phyloP scores from a whole-genome alignment of 2,888 invertebrate genomes.

The Drosophila ezoana region DNA sequence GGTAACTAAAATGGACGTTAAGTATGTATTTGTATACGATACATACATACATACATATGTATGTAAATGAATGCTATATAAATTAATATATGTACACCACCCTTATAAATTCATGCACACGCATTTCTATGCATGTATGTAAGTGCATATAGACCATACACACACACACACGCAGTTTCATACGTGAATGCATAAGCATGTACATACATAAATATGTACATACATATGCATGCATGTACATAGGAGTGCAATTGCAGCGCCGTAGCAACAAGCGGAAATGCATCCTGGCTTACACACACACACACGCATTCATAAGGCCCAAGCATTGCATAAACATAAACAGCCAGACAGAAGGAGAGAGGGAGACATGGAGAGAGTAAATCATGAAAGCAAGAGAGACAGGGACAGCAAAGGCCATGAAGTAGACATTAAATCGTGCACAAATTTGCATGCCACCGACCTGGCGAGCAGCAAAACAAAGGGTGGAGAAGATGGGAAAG shows the following conservation, averaged over 20 bases:
- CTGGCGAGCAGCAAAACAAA: conserved; percentile 14
- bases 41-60: not conserved
- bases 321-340: conserved; percentile 53
- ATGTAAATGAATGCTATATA: not conserved
- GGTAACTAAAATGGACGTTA: conserved; percentile 9
- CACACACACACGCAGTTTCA: not conserved
- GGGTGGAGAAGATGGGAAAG: conserved; percentile 9
- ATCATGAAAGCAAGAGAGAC: conserved; percentile 14
- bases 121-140: not conserved
- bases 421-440: conserved; percentile 66
- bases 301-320: conserved; percentile 11
- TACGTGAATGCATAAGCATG: conserved; percentile 5
- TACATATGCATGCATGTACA: conserved; percentile 1
- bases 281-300: conserved; percentile 41
- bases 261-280: conserved; percentile 65
- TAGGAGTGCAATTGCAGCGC: conserved; percentile 26
- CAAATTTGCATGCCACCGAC: conserved; percentile 53
- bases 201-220: conserved; percentile 6
- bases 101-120: not conserved
- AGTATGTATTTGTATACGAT: conserved; percentile 7
- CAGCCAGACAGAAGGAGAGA: conserved; percentile 41
- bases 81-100: not conserved
- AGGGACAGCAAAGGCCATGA: conserved; percentile 31
- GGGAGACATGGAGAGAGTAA: conserved; percentile 14
- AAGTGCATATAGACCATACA: conserved; percentile 8